Percentiles rank a stretch among this genome's conserved stretches.
Evolutionary conservation across 2,888 invertebrate genomes (phyloP).

Genomic region (Silvanus unidentatus): DNA sequence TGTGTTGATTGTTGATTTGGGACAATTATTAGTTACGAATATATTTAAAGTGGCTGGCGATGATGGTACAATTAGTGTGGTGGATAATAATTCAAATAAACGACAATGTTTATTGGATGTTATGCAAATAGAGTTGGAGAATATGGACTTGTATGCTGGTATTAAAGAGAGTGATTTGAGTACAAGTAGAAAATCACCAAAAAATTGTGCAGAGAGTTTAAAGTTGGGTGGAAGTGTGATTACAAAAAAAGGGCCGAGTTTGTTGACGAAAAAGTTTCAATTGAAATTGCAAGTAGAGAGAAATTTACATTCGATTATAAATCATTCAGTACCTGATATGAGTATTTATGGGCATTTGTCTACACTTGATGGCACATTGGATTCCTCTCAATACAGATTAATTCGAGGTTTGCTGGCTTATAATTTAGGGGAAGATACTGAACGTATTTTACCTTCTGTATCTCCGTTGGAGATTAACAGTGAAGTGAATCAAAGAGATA

Average conservation of each 20-base stretch:
- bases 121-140: constrained; percentile 64
- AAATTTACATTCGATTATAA: constrained; percentile 60
- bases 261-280: constrained; percentile 78
- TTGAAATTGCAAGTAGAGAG: constrained; percentile 75
- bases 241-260: constrained; percentile 56
- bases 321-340: constrained; percentile 65
- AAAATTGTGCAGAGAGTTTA: constrained; percentile 21
- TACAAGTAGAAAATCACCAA: constrained; percentile 18
- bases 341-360: constrained; percentile 79
- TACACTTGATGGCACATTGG: constrained; percentile 75
- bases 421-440: constrained; percentile 83
- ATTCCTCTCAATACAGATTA: constrained; percentile 79
- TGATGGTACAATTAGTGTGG: constrained; percentile 49
- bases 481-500: constrained; percentile 44
- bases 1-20: constrained; percentile 75
- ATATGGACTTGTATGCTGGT: constrained; percentile 72
- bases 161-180: constrained; percentile 35
- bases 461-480: constrained; percentile 30
- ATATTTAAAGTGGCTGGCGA: constrained; percentile 62
- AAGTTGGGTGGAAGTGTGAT: constrained; percentile 50
- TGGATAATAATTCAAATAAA: constrained; percentile 14
- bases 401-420: constrained; percentile 80
- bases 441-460: constrained; percentile 52
- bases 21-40: constrained; percentile 71
- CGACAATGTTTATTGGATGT: constrained; percentile 65